Evolutionary conservation across 2,113 vertebrate genomes (phyloP), one percentile per base, ranked within the genome.

Genomic region (Puntigrus tetrazona): DNA sequence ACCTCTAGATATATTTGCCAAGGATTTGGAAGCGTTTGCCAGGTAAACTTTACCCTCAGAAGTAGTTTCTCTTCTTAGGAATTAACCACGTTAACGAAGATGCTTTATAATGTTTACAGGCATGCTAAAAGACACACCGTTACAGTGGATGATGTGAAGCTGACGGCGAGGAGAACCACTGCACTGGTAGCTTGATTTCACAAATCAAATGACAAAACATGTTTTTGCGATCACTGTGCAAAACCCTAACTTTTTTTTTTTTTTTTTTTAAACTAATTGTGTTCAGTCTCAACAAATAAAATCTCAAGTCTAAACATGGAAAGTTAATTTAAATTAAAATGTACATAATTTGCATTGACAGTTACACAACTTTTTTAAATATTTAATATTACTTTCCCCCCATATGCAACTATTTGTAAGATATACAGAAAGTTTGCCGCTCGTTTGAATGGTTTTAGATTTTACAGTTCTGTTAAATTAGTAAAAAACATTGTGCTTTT

Each of bases 11-110:
- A 91, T 83, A 84, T 99, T 99, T 94, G 97, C 97, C 5, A 97
- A 91, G 90, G 98, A 99, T 91, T 92, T 98, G 47, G 97, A 99
- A 88, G 94, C 97, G 84, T 99, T 99, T 93, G 95, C 98, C 55
- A 96, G 96, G 97, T 99, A 91, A 87, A 92, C 3, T n/a, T 45
- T 6, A 81, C 3, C 55, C 34, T 45, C 16, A 50, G 27, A 59
- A 1, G 25, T 69, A 29, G 61, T 36, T 38, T 69, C 14, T n/a
- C 43, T 29, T 14, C n/a, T 5, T 0, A 57, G 52, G 25, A 67
- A 57, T 31, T 70, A 11, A n/a, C 1, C 34, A 38, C 67, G 52
- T 4, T 5, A n/a, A 74, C 34, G 6, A 41, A 18, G 10, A 41
- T 16, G 13, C n/a, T 73, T 73, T 73, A 16, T 50, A 11, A 50